phyloP scores from a whole-genome alignment of 2,113 vertebrate species.

The Hippocampus guttulatus region DNA sequence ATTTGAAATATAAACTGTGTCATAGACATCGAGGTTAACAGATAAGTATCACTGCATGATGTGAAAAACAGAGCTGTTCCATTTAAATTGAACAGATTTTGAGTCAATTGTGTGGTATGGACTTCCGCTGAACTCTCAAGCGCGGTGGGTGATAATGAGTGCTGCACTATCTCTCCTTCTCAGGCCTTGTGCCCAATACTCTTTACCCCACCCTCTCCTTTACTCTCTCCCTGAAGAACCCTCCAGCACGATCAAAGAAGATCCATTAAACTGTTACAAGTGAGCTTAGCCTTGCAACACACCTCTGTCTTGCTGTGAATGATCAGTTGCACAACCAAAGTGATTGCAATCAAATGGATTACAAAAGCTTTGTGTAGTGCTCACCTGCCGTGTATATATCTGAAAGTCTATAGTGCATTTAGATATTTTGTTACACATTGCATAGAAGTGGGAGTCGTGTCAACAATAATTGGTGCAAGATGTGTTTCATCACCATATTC shows the following conservation, averaged over 20 bases:
- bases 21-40: not conserved
- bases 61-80: not conserved
- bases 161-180: conserved; percentile 43
- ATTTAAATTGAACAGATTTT: not conserved
- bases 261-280: conserved; percentile 47
- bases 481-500: no score
- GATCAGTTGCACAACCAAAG: not conserved
- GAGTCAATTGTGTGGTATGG: not conserved
- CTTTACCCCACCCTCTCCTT: not conserved
- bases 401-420: no score
- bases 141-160: conserved; percentile 51
- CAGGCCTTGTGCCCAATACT: conserved; percentile 34
- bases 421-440: no score
- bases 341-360: no score
- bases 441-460: no score
- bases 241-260: conserved; percentile 25
- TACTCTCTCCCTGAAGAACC: conserved; percentile 12
- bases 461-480: no score
- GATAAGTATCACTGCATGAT: not conserved
- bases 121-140: conserved; percentile 41
- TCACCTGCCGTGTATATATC: no score
- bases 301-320: conserved; percentile 11
- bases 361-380: no score
- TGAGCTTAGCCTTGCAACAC: conserved; percentile 34
- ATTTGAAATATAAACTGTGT: not conserved